phyloP scores from a whole-genome alignment of 2,797 vertebrate genomes.

The Tachyglossus aculeatus region DNA sequence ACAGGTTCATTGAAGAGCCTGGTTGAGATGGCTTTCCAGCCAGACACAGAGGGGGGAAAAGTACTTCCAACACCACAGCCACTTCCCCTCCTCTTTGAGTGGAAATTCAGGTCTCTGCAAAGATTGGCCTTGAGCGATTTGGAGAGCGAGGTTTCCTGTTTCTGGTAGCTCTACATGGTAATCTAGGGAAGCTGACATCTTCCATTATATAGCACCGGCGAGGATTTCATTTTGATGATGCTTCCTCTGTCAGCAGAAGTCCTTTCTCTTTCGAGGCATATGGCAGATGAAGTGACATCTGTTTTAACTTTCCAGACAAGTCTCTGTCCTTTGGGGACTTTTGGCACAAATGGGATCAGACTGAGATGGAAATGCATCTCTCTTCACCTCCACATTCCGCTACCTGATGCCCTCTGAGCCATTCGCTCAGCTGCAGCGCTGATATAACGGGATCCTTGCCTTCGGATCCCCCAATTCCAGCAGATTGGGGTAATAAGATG shows the following conservation, averaged over 20 bases:
- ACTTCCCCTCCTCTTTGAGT: slow-evolving; percentile 23
- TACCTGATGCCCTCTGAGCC: no score
- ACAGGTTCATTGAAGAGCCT: no score
- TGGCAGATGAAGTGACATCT: slow-evolving; percentile 55
- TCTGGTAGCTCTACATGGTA: slow-evolving; percentile 47
- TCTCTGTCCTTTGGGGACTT: slow-evolving; percentile 56
- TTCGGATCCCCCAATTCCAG: no score
- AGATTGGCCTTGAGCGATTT: slow-evolving; percentile 29
- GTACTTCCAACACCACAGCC: slow-evolving; percentile 18
- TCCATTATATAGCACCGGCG: slow-evolving; percentile 35
- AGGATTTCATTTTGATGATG: slow-evolving; percentile 35
- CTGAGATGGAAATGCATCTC: slow-evolving; percentile 16
- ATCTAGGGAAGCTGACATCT: slow-evolving; percentile 66
- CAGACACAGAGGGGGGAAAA: neutral
- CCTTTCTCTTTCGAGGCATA: slow-evolving; percentile 50
- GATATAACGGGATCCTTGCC: no score
- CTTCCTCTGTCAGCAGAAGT: slow-evolving; percentile 46
- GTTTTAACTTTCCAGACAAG: slow-evolving; percentile 55
- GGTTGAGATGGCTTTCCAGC: neutral
- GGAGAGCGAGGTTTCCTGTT: slow-evolving; percentile 37
- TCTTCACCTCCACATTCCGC: neutral
- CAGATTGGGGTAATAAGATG: no score
- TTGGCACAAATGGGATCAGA: slow-evolving; percentile 60
- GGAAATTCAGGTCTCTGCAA: neutral
- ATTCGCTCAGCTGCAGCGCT: no score